These are phyloP conservation scores for Pristionchus entomophagus DNA, from an alignment of 2,888 invertebrate genomes.

Conservation along the genomic window DNA sequence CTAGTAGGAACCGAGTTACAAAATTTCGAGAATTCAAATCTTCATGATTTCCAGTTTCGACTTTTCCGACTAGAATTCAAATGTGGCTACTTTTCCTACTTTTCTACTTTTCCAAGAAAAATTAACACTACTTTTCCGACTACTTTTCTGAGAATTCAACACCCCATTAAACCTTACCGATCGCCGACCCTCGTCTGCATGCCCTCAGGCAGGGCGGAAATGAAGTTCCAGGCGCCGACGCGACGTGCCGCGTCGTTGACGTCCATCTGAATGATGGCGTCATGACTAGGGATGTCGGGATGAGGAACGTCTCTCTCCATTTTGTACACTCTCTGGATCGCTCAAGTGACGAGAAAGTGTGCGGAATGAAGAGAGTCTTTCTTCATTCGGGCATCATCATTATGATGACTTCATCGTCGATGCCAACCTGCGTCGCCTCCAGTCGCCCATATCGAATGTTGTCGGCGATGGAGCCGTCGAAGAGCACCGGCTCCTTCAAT, in stretches of 20 bases:
- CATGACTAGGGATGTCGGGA: no score
- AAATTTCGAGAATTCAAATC: no score
- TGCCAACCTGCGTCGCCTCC: constrained; percentile 63
- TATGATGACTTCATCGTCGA: no score
- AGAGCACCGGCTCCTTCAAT: constrained; percentile 75
- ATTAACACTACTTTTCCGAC: no score
- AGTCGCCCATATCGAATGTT: constrained; percentile 73
- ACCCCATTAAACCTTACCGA: constrained; percentile 49
- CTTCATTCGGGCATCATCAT: neutral
- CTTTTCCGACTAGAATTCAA: no score
- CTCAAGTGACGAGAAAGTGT: no score
- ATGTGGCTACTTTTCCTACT: no score
- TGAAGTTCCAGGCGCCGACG: constrained; percentile 74
- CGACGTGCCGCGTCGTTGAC: constrained; percentile 73
- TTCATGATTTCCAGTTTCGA: no score
- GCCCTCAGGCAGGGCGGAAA: constrained; percentile 71
- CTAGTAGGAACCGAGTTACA: no score
- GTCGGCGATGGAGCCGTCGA: constrained; percentile 74
- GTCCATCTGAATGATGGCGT: constrained; percentile 69
- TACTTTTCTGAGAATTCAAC: no score
- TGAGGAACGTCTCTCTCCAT: no score
- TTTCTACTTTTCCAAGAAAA: no score
- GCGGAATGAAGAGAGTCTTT: neutral
- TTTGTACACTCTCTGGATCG: neutral
- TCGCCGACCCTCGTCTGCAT: constrained; percentile 74